Percentiles rank a stretch among this genome's conserved stretches.
Evolutionary conservation across 2,888 invertebrate genomes (phyloP).

Genomic region (Agrochola circellaris): DNA sequence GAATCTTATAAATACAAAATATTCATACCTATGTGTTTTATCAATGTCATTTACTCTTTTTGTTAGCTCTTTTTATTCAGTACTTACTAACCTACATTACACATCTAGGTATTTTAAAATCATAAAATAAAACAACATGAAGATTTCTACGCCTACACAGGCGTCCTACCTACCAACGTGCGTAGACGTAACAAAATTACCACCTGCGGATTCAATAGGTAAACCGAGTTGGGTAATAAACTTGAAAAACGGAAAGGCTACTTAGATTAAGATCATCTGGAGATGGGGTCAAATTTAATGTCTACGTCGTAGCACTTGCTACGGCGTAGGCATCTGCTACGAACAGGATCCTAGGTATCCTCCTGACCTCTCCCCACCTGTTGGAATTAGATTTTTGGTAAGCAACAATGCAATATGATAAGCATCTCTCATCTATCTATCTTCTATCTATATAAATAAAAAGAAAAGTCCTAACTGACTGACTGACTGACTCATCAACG

Average conservation of each 20-base stretch:
- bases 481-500: no score
- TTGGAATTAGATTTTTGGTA: background rate
- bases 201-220: background rate
- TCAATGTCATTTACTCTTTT: no score
- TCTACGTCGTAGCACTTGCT: slow-evolving; percentile 41
- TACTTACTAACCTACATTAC: background rate
- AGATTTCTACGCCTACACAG: background rate
- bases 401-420: background rate
- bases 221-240: background rate
- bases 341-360: background rate
- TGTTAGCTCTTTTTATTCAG: no score
- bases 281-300: background rate
- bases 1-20: no score
- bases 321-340: slow-evolving; percentile 47
- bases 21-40: no score
- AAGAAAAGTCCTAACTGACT: no score
- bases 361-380: background rate
- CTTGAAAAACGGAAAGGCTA: background rate
- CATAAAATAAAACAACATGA: background rate
- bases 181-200: background rate
- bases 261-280: background rate
- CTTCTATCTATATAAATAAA: no score
- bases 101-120: background rate
- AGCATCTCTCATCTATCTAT: no score
- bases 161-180: background rate